phyloP scores from a whole-genome alignment of 1,140 invertebrate genomes.

The Macrocentrus cingulum region DNA sequence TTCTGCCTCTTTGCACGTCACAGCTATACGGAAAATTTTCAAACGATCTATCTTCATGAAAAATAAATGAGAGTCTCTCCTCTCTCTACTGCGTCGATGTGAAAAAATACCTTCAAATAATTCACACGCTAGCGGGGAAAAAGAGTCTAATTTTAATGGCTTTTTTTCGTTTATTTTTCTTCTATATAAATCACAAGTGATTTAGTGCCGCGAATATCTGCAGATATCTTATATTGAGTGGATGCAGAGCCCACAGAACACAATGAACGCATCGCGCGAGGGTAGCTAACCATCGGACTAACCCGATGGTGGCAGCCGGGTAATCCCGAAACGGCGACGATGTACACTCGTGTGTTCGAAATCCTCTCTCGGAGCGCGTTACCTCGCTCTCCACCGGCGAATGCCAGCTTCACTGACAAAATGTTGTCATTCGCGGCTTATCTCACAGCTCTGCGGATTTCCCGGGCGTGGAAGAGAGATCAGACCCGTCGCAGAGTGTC shows the following conservation, averaged over 20 bases:
- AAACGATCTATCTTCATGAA: too few relatives aligned
- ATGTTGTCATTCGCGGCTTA: slow-evolving; percentile 36
- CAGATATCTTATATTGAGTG: too few relatives aligned
- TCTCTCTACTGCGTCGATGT: too few relatives aligned
- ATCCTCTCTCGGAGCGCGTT: slow-evolving; percentile 25
- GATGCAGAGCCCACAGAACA: slow-evolving; percentile 1
- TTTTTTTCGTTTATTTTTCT: too few relatives aligned
- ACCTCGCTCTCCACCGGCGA: slow-evolving; percentile 11
- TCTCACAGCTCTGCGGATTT: slow-evolving; percentile 30
- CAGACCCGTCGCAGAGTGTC: slow-evolving; percentile 17
- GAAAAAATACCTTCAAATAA: too few relatives aligned
- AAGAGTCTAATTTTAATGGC: too few relatives aligned
- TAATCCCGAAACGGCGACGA: slow-evolving; percentile 30
- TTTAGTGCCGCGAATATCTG: too few relatives aligned
- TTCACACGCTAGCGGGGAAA: too few relatives aligned
- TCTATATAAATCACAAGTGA: too few relatives aligned
- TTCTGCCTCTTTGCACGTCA: slow-evolving; percentile 9
- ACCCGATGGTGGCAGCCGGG: slow-evolving; percentile 25
- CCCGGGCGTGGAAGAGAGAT: slow-evolving; percentile 5
- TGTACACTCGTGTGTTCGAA: slow-evolving; percentile 25
- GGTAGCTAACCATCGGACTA: slow-evolving; percentile 26
- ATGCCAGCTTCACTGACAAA: slow-evolving; percentile 31
- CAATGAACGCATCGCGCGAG: slow-evolving; percentile 18
- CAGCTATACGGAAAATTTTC: neutral
- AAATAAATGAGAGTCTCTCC: too few relatives aligned